Evolutionary conservation across 2,113 vertebrate genomes (phyloP), one percentile per base, ranked within the genome.

Genomic region (Piliocolobus tephrosceles): DNA sequence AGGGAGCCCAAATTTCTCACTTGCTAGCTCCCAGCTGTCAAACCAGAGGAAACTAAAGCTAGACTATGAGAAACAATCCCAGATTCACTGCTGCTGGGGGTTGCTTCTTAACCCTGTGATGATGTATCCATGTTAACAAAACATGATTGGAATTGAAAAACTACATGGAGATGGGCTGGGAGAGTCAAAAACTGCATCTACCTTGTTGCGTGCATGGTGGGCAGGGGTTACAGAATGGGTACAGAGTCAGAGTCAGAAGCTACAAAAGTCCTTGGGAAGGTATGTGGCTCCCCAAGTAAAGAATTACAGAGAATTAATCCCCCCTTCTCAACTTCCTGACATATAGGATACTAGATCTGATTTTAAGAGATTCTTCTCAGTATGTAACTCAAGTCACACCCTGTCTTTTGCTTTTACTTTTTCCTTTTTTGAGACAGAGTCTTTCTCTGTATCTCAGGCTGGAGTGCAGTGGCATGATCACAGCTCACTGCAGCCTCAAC

Each of bases 161-260:
- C 9, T 52, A 27, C 0, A 0, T 8, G 55, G 23, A 52, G 27
- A 11, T 8, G 9, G 35, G 10, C 3, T 43, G 14, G 55, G 45
- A 52, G 0, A 25, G 18, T 18, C 22, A 12, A 30, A 47, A 45
- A 80, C 22, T 16, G 16, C 23, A 16, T 13, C 47, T 6, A 35
- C 66, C 38, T 68, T 47, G 11, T 68, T 47, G 20, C 43, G 45
- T 20, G 8, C 3, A 4, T 3, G 16, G 12, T 4, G 22, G 12
- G 0, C 1, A 13, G 35, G 9, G 1, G 6, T 35, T 20, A 9
- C 35, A 2, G 11, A 9, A 0, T 9, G 13, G 23, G 3, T 3
- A 12, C 32, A 45, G 47, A 81, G 35, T 1, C n/a, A 8, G 7
- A 85, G 2, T 45, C 25, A 23, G 52, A 43, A 40, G 32, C 43